Base-by-base conservation (phyloP, 2,888 invertebrate species). In the Nemotelus nigrinus region DNA sequence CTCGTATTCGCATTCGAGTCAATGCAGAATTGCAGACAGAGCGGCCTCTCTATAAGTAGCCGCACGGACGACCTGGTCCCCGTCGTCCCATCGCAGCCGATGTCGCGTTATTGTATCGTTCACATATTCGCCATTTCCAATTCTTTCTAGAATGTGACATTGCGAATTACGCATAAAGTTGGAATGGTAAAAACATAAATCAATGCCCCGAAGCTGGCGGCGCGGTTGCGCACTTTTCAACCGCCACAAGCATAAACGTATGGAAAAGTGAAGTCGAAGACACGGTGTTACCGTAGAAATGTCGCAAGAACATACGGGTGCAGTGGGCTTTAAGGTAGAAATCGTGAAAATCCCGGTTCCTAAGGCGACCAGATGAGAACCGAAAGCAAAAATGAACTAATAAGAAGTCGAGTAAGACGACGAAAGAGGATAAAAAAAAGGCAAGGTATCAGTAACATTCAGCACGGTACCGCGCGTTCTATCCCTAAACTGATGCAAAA, bases 81-180 rank as follows among this genome's bases (percentile, higher is more conserved):
- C 58, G 25, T 1, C 2, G 8, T 41, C 7, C 39, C 39, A 60
- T 6, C 5, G 53, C 70, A 53, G 43, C 70, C 43, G 70, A 39
- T 53, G 41, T 55, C 53, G 70, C 70, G 43, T 25, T 25, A 25
- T 25, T 1, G 50, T 70, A 70, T 70, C 70, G 70, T 70, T 70
- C 70, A 39, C 70, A 70, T 70, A 70, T 55, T 70, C 45, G 72
- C 72, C 6, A 48, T 63, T 74, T 60, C 58, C 41, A 60, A 74
- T 74, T 74, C 74, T 74, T 63, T 47, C 74, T 76, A 76, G 76
- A 65, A 76, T 76, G 65, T 65, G 65, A 76, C 76, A 65, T 76
- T 76, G 79, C 77, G 79, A 77, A 78, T 79, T 79, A 79, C 79
- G 79, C 79, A 79, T 78, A 79, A 79, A 77, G 77, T 79, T 79